Conservation (phyloP, 2,797 vertebrate genomes). For the Kryptolebias ocellatus region DNA sequence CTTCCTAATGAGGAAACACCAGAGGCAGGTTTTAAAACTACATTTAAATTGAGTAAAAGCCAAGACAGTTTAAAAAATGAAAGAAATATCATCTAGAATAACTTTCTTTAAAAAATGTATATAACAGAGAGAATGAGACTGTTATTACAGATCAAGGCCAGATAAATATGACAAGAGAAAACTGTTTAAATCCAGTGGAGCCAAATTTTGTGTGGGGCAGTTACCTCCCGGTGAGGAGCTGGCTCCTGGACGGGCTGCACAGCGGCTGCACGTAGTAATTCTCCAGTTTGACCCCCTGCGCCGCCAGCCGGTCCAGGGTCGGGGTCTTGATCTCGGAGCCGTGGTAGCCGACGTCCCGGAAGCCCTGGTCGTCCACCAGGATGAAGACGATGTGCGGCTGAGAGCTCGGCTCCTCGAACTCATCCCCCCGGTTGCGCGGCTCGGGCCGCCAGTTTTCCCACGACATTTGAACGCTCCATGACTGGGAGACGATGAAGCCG, state of each 20-base stretch:
- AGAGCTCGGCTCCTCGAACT: conserved; percentile 52
- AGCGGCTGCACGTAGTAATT: conserved; percentile 99
- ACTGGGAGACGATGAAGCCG: conserved; percentile 80
- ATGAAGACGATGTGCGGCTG: conserved; percentile 96
- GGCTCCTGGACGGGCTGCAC: conserved; percentile 96
- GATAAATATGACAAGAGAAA: too few relatives aligned
- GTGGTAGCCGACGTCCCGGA: conserved; percentile 95
- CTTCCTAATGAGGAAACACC: too few relatives aligned
- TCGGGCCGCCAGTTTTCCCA: conserved; percentile 76
- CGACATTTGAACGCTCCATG: conserved; percentile 82
- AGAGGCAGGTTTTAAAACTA: too few relatives aligned
- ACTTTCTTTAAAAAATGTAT: too few relatives aligned
- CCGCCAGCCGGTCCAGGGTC: conserved; percentile 92
- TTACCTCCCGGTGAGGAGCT: conserved; percentile 97
- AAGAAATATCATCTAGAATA: too few relatives aligned
- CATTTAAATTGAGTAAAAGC: too few relatives aligned
- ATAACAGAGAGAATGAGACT: too few relatives aligned
- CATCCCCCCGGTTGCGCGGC: conserved; percentile 58
- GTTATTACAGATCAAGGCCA: too few relatives aligned
- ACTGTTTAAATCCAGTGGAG: too few relatives aligned
- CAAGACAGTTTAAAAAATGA: too few relatives aligned
- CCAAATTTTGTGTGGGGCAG: too few relatives aligned
- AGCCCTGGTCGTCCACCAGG: conserved; percentile 98
- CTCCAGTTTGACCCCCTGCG: conserved; percentile 94
- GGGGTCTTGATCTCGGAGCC: conserved; percentile 96